Evolutionary conservation across 2,888 invertebrate genomes (phyloP), one percentile per base, ranked within the genome.

Genomic region (Drosophila anceps): DNA sequence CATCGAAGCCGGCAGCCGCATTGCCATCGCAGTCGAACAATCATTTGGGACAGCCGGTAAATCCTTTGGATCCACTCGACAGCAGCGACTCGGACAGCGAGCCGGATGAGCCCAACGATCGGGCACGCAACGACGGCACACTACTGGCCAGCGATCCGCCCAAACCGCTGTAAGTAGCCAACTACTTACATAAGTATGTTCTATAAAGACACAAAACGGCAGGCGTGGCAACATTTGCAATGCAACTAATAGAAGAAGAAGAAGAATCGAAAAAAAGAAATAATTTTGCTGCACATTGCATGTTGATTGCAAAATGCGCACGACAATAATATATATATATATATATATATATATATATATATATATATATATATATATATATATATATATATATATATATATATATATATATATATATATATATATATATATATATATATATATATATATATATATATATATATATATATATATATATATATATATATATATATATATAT

Each of bases 61-160:
- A 94, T 91, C 94, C 95, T 48, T 92, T 95, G 68, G 96, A 95
- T 92, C 94, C 95, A 20, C 94, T 95, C 90, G 96, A 95, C 58
- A 96, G 96, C 90, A 96, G 96, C 60, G 97, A 97, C 90, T 96
- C 96, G 75, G 97, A 97, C 91, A 96, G 96, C 18, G 97, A 97
- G 91, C 96, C 96, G 41, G 97, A 96, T 88, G 97, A 96, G 90
- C 96, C 96, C 84, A 96, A 96, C 80, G 96, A 97, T 67, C 94
- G 96, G 81, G 95, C 95, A 69, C 94, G 97, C 81, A 98, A 98
- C 90, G 98, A 99, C 93, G 99, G 98, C 75, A 98, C 99, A 3
- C 94, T 99, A 64, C 95, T 98, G 62, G 98, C 98, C 74, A 98
- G 98, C 90, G 98, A 99, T 94, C 98, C 98, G 64, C 98, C 98